Base-by-base conservation (phyloP, 2,113 vertebrate species). In the Daphoenositta chrysoptera region DNA sequence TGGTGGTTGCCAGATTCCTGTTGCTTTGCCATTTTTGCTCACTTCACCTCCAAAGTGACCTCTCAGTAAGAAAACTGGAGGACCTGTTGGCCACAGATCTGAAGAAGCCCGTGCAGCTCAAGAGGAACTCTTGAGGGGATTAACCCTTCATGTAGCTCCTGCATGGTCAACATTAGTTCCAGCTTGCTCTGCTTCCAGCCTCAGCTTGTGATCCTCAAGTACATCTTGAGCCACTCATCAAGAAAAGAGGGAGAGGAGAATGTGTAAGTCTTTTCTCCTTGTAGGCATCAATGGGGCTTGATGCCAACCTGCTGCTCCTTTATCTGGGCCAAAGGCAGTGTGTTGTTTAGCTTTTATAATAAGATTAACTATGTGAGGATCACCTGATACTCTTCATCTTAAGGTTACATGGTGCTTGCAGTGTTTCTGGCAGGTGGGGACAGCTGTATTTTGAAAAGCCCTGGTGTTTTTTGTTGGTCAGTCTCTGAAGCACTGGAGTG, bases 81-180 rank as follows among this genome's bases (percentile, higher is more conserved):
- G 10, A 72, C 7, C 17, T 10, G 2, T 15, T 75, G 35, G 28
- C 40, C 21, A 26, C 13, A 28, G 47, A 33, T 30, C n/a, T 68
- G n/a, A 64, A 64, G 44, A 51, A 44, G 19, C 30, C 20, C 0
- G 0, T 19, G 23, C 26, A 45, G 42, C 27, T 87, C 4, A 3
- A 60, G 40, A 37, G 13, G 19, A 64, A 2, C 31, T 87, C 10
- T 56, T 58, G 5, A 45, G 28, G 11, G 56, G 23, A 5, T 84
- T 47, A 64, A 87, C 31, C 31, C 57, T 87, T 63, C 5, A 0
- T 2, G 13, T 40, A 71, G 30, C 47, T 68, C 16, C 15, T 76
- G 24, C 1, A 0, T 22, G 20, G 56, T 84, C 23, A 48, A 1
- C 54, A 4, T 2, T 26, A 40, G 4, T 35, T 87, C 42, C 44